A percentile compares a stretch with the other conserved stretches of the same genome.
phyloP scores from a whole-genome alignment of 2,113 vertebrate genomes.

The Crotalus tigris region DNA sequence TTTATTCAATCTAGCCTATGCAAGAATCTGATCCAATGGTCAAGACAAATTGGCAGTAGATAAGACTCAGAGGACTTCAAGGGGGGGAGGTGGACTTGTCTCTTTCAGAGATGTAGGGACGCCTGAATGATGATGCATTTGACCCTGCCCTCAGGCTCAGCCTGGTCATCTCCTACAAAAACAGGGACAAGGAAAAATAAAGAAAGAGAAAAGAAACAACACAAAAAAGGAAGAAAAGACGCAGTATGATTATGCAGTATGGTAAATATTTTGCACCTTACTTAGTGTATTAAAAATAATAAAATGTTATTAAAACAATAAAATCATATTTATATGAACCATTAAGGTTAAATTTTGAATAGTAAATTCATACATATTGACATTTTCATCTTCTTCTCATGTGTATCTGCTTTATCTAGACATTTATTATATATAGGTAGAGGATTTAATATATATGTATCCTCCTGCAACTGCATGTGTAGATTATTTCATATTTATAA shows the following conservation, averaged over 20 bases:
- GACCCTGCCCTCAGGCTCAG: neutral
- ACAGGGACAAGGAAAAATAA: no score
- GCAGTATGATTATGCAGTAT: neutral
- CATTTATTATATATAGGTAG: neutral
- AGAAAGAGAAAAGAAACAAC: neutral
- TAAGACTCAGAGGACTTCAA: no score
- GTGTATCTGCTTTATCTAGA: neutral
- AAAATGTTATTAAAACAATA: neutral
- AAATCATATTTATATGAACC: neutral
- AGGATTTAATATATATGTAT: neutral
- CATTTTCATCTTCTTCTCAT: neutral
- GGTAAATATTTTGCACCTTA: neutral
- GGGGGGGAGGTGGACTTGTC: no score
- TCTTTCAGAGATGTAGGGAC: neutral
- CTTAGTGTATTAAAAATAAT: neutral
- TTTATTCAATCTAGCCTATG: no score
- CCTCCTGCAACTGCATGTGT: neutral
- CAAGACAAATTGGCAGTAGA: no score
- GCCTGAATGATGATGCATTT: neutral
- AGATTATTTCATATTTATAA: no score
- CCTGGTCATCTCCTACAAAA: neutral
- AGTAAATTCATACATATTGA: neutral
- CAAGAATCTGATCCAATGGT: no score
- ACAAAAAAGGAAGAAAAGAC: neutral
- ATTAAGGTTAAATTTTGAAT: neutral